Conservation (phyloP, 2,113 vertebrate genomes). For the Irena cyanogastra region DNA sequence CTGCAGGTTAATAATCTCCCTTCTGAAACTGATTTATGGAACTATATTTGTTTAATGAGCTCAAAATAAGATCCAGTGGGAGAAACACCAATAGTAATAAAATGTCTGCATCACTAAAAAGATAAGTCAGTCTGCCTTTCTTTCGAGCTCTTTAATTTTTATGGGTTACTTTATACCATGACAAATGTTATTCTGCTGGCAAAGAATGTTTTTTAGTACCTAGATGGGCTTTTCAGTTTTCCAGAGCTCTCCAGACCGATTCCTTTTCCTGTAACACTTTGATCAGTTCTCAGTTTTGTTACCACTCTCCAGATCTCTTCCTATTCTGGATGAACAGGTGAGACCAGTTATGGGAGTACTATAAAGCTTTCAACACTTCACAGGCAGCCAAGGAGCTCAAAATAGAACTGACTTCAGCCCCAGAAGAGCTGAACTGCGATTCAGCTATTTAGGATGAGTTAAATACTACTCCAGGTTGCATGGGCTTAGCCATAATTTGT, state of each 20-base stretch:
- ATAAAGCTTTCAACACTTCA: background rate
- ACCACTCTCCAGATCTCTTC: background rate
- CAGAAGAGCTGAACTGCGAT: background rate
- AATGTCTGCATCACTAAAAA: background rate
- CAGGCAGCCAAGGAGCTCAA: background rate
- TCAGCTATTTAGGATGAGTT: background rate
- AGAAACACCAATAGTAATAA: background rate
- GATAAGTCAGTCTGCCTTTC: background rate
- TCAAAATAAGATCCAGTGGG: constrained; percentile 6
- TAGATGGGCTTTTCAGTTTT: background rate
- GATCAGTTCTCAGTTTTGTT: constrained; percentile 3
- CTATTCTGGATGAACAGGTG: constrained; percentile 53
- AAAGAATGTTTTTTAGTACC: background rate
- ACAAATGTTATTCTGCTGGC: background rate
- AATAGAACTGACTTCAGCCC: background rate
- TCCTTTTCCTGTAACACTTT: background rate
- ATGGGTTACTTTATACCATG: background rate
- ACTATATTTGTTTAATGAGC: background rate
- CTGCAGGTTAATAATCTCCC: background rate
- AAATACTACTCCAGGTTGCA: constrained; percentile 2
- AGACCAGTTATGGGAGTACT: constrained; percentile 15
- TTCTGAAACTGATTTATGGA: background rate
- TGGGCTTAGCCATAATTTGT: background rate
- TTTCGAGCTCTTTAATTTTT: constrained; percentile 20
- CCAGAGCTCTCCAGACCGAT: background rate